Evolutionary conservation across 2,888 invertebrate genomes (phyloP).

Genomic region (Chydorus sphaericus): DNA sequence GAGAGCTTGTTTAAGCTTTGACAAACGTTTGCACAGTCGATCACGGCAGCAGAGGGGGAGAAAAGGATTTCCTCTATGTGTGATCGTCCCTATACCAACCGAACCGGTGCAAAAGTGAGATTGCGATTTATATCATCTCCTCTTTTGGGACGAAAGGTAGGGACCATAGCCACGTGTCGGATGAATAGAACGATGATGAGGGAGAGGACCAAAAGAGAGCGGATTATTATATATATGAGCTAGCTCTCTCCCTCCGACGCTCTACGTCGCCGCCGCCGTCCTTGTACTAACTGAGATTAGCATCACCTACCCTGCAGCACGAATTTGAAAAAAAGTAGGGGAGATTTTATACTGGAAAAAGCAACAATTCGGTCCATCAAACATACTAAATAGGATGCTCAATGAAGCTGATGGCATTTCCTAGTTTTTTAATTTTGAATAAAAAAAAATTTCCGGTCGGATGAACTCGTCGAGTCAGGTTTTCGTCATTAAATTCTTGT

Average conservation of each 20-base stretch:
- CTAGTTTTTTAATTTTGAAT: no score
- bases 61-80: background rate
- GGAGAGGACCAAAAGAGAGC: background rate
- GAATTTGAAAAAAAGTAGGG: no score
- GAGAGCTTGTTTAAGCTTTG: constrained; percentile 14
- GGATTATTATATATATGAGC: constrained; percentile 5
- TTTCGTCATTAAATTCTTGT: no score
- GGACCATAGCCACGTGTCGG: no score
- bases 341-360: no score
- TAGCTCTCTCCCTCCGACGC: background rate
- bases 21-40: constrained; percentile 15
- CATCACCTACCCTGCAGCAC: no score
- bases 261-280: background rate
- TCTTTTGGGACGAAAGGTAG: background rate
- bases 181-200: constrained; percentile 5
- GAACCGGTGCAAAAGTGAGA: no score
- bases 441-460: no score
- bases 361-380: no score
- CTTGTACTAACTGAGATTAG: constrained; percentile 3
- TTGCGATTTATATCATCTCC: background rate
- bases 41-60: background rate
- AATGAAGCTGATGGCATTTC: no score
- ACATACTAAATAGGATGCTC: no score
- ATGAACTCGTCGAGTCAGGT: no score
- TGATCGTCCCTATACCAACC: background rate